A percentile compares a stretch with the other conserved stretches of the same genome.
phyloP scores from a whole-genome alignment of 2,113 vertebrate genomes.

The Piaya cayana region DNA sequence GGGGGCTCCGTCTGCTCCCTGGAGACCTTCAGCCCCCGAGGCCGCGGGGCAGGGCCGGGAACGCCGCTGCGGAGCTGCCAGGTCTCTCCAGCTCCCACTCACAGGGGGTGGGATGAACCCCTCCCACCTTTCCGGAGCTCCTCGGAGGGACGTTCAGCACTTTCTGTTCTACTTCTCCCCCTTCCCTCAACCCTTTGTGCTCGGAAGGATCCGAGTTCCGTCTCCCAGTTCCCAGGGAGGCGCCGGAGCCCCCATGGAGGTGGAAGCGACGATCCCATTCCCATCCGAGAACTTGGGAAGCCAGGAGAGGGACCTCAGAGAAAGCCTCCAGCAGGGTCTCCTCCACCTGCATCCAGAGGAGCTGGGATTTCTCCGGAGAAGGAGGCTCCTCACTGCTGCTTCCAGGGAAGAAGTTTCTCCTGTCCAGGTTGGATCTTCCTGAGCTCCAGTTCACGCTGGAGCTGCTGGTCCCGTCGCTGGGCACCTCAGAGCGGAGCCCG shows the following conservation, averaged over 20 bases:
- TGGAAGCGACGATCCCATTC: background rate
- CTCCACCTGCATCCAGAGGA: no score
- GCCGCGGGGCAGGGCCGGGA: background rate
- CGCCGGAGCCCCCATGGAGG: rapidly evolving
- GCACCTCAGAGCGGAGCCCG: no score
- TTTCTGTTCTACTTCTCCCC: background rate
- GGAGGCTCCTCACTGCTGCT: no score
- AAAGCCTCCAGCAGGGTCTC: no score
- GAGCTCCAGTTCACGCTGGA: no score
- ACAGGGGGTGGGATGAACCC: rapidly evolving
- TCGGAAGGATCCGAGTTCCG: no score
- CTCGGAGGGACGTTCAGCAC: rapidly evolving
- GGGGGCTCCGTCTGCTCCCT: background rate
- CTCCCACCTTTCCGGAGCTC: rapidly evolving
- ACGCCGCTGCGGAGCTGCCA: background rate
- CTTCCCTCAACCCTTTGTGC: background rate
- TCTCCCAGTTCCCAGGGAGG: no score
- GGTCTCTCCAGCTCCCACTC: background rate
- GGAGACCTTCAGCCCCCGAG: background rate
- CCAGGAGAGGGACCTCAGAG: no score
- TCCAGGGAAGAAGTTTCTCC: no score
- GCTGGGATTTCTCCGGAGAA: no score
- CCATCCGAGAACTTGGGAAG: background rate
- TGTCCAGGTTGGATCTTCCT: no score
- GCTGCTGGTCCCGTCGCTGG: no score